These are phyloP conservation scores for Andrena chrysosceles DNA, from an alignment of 2,888 invertebrate genomes.

Conservation along the genomic window DNA sequence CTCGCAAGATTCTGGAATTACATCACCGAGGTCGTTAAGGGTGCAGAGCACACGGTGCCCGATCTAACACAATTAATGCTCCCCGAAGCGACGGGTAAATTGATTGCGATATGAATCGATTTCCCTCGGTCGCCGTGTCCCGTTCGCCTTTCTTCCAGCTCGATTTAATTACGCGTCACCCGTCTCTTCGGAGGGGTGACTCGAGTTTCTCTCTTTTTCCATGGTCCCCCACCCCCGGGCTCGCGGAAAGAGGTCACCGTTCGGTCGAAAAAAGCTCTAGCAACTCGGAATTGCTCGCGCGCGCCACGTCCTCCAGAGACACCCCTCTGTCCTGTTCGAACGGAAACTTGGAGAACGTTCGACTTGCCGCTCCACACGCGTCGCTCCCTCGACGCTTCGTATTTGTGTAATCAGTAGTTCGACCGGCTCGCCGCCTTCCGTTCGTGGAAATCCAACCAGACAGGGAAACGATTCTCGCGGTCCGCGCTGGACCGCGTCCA, in stretches of 20 bases:
- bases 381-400: slow-evolving; percentile 16
- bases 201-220: neutral
- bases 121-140: slow-evolving; percentile 19
- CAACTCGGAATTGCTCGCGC: slow-evolving; percentile 41
- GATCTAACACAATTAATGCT: slow-evolving; percentile 51
- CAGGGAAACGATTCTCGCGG: neutral
- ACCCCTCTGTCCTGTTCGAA: neutral
- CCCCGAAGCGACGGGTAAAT: slow-evolving; percentile 37
- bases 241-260: slow-evolving; percentile 12
- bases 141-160: slow-evolving; percentile 43
- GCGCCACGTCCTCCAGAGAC: slow-evolving; percentile 34
- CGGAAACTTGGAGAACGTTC: slow-evolving; percentile 39
- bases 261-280: neutral
- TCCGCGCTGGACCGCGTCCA: slow-evolving; percentile 41
- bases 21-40: slow-evolving; percentile 41
- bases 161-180: slow-evolving; percentile 47
- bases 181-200: slow-evolving; percentile 7
- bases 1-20: slow-evolving; percentile 2
- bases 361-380: slow-evolving; percentile 27
- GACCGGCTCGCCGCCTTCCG: neutral
- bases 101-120: slow-evolving; percentile 57
- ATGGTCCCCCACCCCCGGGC: neutral
- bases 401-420: slow-evolving; percentile 46
- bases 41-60: slow-evolving; percentile 25
- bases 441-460: slow-evolving; percentile 14